Conservation (phyloP, 2,888 invertebrate species). For the Eupithecia subumbrata region DNA sequence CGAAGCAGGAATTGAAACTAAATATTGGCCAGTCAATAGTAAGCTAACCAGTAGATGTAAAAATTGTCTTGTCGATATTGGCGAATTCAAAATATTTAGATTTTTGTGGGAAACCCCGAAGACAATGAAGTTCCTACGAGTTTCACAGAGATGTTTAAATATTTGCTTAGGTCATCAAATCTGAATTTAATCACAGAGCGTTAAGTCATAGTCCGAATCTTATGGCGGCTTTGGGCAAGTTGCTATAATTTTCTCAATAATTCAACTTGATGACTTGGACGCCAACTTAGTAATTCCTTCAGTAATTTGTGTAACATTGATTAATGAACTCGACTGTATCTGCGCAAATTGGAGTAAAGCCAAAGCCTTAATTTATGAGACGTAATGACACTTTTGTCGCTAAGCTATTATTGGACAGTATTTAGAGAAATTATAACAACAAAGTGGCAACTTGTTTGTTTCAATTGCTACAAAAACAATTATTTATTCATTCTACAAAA, state of each 20-base stretch:
- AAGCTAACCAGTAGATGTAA: no score
- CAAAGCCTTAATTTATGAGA: slow-evolving; percentile 31
- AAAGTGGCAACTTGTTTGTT: neutral
- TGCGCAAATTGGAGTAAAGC: slow-evolving; percentile 34
- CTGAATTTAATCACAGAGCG: neutral
- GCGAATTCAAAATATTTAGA: neutral
- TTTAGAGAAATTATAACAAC: neutral
- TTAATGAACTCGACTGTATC: slow-evolving; percentile 25
- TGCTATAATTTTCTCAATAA: neutral
- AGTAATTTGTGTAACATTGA: slow-evolving; percentile 28
- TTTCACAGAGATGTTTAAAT: neutral
- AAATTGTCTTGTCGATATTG: no score
- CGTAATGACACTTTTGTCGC: slow-evolving; percentile 19
- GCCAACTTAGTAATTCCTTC: slow-evolving; percentile 15
- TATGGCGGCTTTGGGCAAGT: neutral
- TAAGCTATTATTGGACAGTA: slow-evolving; percentile 9
- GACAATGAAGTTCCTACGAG: no score
- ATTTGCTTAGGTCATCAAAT: neutral
- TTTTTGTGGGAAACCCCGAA: neutral
- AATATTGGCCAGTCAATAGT: no score
- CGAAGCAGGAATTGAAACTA: no score
- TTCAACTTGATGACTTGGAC: neutral
- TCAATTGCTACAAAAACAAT: neutral
- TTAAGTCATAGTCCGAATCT: neutral
- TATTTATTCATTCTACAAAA: neutral